Evolutionary conservation across 2,888 invertebrate genomes (phyloP), one percentile per base, ranked within the genome.

Genomic region (Polydrusus pterygomalis): DNA sequence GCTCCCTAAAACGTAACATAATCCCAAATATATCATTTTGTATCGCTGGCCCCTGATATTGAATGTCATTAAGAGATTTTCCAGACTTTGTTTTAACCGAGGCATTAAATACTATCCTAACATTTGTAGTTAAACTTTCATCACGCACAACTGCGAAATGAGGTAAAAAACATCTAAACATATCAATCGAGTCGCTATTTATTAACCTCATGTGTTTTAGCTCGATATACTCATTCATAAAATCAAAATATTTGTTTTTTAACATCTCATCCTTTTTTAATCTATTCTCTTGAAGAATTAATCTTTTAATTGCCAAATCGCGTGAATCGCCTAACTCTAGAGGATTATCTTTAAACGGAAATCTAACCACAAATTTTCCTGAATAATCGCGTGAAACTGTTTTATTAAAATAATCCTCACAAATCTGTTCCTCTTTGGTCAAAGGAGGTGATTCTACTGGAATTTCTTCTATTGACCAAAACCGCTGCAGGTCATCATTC

Each of bases 41-140:
- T n/a, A n/a, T n/a, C n/a, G n/a, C n/a, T n/a, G n/a, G n/a, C n/a
- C n/a, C n/a, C n/a, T n/a, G n/a, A n/a, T n/a, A n/a, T n/a, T 54
- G 64, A 2, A 71, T 70, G 17, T 62, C 71, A 71, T 71, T 63
- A 62, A 71, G 49, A 13, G 71, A 71, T 20, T 64, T 71, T 51
- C 64, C 71, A 25, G 71, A 64, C n/a, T 18, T 43, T 2, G 71
- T 71, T 54, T 58, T 54, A 38, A 47, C 49, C 18, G 71, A 64
- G 10, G 45, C 71, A 43, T 71, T 63, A 64, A 71, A 71, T n/a
- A 71, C 71, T 13, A 58, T 54, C 34, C 71, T 63, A n/a, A 71
- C 43, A 10, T 40, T 45, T 10, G 71, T 54, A 30, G 71, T 71
- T 7, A 71, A 7, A 58, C 71, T 69, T 1, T 69, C 45, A 7